These are phyloP conservation scores for Prunella fulvescens DNA, from an alignment of 2,113 vertebrate genomes.

Conservation along the genomic window DNA sequence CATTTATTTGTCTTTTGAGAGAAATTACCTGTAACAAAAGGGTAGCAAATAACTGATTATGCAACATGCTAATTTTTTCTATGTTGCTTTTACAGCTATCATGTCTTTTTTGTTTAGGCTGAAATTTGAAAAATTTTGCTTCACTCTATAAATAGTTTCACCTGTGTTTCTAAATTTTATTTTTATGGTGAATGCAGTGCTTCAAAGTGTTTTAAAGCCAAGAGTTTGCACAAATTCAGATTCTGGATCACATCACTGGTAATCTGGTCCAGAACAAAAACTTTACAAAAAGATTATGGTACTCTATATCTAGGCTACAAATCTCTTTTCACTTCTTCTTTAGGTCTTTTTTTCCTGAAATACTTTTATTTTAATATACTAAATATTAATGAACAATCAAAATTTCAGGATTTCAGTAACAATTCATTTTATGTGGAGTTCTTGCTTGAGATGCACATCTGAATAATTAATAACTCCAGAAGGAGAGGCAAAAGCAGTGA, in stretches of 20 bases:
- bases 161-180: background rate
- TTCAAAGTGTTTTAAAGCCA: background rate
- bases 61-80: background rate
- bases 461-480: background rate
- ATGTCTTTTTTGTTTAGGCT: background rate
- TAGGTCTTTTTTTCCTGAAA: background rate
- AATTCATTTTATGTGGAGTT: background rate
- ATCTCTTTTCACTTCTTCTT: background rate
- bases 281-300: background rate
- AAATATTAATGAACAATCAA: background rate
- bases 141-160: background rate
- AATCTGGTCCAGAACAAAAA: background rate
- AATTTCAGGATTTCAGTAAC: background rate
- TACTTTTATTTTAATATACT: background rate
- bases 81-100: fast-evolving
- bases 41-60: background rate
- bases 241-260: background rate
- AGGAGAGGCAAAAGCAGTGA: background rate
- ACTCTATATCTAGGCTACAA: background rate
- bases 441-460: background rate
- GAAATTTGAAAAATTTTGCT: background rate
- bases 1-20: background rate
- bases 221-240: background rate
- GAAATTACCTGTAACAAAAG: background rate
- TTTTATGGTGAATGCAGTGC: background rate